Evolutionary conservation across 1,140 invertebrate species (phyloP).

Genomic region (Hermetia illucens): DNA sequence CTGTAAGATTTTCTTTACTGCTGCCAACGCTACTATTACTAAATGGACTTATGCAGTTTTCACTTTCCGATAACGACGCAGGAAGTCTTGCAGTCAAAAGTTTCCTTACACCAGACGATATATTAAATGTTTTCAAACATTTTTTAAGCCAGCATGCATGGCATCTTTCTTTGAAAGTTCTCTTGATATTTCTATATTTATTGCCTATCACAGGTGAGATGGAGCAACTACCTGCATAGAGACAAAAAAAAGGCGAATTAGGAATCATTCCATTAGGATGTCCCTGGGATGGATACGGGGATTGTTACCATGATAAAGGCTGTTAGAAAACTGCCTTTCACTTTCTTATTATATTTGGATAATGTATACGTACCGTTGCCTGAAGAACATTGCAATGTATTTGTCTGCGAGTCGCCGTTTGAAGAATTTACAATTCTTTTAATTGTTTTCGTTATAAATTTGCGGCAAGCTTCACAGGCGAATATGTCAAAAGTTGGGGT

Average conservation of each 20-base stretch:
- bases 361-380: slow-evolving; percentile 48
- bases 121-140: slow-evolving; percentile 63
- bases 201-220: slow-evolving; percentile 54
- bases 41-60: slow-evolving; percentile 8
- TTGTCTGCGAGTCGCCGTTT: slow-evolving; percentile 38
- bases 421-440: too few relatives aligned
- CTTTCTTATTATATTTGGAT: too few relatives aligned
- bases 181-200: slow-evolving; percentile 52
- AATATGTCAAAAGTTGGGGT: slow-evolving; percentile 71
- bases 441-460: slow-evolving; percentile 69
- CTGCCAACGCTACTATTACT: not conserved
- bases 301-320: too few relatives aligned
- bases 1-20: too few relatives aligned
- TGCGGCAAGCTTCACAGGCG: slow-evolving; percentile 71
- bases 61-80: slow-evolving; percentile 15
- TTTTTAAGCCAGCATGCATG: slow-evolving; percentile 78
- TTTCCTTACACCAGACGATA: slow-evolving; percentile 48
- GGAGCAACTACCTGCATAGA: slow-evolving; percentile 40
- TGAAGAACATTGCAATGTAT: slow-evolving; percentile 44
- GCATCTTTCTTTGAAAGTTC: slow-evolving; percentile 56
- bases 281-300: not conserved
- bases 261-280: not conserved
- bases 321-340: too few relatives aligned
- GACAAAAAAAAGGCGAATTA: not conserved
- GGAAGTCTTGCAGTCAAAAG: slow-evolving; percentile 48